phyloP scores from a whole-genome alignment of 1,140 invertebrate species.

The Cherax destructor region DNA sequence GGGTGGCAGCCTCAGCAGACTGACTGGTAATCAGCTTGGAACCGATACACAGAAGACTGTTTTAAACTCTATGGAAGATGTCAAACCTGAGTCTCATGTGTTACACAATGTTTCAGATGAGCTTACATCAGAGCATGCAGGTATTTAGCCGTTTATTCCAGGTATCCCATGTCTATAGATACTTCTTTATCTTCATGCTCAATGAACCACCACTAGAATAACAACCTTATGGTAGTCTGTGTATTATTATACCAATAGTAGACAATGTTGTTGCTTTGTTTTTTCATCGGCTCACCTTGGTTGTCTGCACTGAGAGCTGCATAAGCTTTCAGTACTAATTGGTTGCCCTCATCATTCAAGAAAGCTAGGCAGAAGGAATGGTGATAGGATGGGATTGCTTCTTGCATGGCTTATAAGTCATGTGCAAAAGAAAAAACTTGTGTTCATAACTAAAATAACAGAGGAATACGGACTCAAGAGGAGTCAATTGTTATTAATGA shows the following conservation, averaged over 20 bases:
- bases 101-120: background rate
- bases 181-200: too few relatives aligned
- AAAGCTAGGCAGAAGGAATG: background rate
- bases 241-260: too few relatives aligned
- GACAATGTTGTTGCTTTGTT: background rate
- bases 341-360: too few relatives aligned
- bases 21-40: background rate
- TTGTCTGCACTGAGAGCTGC: too few relatives aligned
- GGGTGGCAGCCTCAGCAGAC: conserved; percentile 4
- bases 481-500: background rate
- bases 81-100: background rate
- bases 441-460: too few relatives aligned
- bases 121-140: conserved; percentile 22
- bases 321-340: too few relatives aligned
- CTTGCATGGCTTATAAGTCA: too few relatives aligned
- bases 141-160: background rate
- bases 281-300: background rate
- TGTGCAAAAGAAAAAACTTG: too few relatives aligned
- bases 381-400: background rate
- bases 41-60: background rate
- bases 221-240: too few relatives aligned
- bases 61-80: background rate
- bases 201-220: too few relatives aligned
- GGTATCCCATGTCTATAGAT: too few relatives aligned
- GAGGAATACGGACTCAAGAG: too few relatives aligned